These are phyloP conservation scores for Drosophila silvestris DNA, from an alignment of 2,888 invertebrate genomes.

Conservation along the genomic window DNA sequence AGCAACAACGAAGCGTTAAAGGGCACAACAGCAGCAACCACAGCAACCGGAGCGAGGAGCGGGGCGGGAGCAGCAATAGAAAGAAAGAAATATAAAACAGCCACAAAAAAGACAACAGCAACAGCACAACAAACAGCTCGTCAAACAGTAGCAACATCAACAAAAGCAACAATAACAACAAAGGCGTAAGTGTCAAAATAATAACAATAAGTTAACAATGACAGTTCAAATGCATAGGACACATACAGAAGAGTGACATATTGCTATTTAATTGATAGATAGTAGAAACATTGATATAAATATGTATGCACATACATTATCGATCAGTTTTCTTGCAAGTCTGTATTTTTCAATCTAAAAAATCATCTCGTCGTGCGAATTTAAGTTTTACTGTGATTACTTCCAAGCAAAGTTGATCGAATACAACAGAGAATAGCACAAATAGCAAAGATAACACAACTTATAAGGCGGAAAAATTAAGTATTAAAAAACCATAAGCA, in stretches of 20 bases:
- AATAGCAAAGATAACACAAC: not conserved
- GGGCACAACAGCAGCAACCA: slow-evolving; percentile 20
- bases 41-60: slow-evolving; percentile 37
- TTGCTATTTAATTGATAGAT: not conserved
- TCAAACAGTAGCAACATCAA: slow-evolving; percentile 34
- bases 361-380: not conserved
- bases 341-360: not conserved
- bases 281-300: not conserved
- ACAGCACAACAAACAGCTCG: slow-evolving; percentile 58
- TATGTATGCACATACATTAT: not conserved
- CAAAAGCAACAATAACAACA: slow-evolving; percentile 58
- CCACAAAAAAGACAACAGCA: slow-evolving; percentile 49
- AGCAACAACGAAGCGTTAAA: slow-evolving; percentile 45
- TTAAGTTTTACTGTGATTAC: not conserved
- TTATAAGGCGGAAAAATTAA: too few species aligned
- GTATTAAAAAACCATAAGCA: too few species aligned
- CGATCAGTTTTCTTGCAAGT: too few species aligned
- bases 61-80: slow-evolving; percentile 53
- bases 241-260: not conserved
- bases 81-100: slow-evolving; percentile 33
- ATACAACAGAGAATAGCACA: not conserved
- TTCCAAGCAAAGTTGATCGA: not conserved
- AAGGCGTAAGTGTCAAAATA: slow-evolving; percentile 53
- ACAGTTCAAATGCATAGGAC: not conserved
- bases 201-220: not conserved